Conservation (phyloP, 1,140 invertebrate genomes). For the Bemisia tabaci region DNA sequence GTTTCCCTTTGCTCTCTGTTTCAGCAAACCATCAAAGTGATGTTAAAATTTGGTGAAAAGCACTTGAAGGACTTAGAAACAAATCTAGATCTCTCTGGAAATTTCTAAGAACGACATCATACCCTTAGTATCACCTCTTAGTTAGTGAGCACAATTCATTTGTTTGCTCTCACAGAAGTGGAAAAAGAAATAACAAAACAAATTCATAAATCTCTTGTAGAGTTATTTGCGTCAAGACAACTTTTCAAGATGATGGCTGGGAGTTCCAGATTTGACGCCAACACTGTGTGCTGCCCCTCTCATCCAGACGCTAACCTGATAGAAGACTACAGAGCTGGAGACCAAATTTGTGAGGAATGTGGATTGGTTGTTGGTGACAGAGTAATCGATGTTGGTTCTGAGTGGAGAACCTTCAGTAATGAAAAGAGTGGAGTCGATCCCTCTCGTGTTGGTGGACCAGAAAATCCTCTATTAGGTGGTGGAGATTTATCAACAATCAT, state of each 20-base stretch:
- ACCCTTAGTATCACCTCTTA: no score
- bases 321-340: conserved; percentile 96
- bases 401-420: conserved; percentile 99
- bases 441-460: conserved; percentile 93
- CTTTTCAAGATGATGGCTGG: neutral
- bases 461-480: conserved; percentile 91
- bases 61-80: conserved; percentile 48
- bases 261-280: conserved; percentile 50
- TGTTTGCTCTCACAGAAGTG: no score
- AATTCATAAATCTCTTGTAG: no score
- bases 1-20: no score
- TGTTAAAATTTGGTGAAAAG: conserved; percentile 51
- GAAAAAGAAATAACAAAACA: no score
- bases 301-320: conserved; percentile 93
- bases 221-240: no score
- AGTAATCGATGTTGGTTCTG: conserved; percentile 99
- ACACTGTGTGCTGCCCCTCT: conserved; percentile 74
- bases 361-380: conserved; percentile 97
- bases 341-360: conserved; percentile 98
- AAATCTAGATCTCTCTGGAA: conserved; percentile 31
- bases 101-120: neutral
- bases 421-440: conserved; percentile 94
- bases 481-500: conserved; percentile 97
- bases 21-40: conserved; percentile 45
- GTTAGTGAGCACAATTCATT: no score